Conservation (phyloP, 2,888 invertebrate genomes). For the Thymelicus sylvestris region DNA sequence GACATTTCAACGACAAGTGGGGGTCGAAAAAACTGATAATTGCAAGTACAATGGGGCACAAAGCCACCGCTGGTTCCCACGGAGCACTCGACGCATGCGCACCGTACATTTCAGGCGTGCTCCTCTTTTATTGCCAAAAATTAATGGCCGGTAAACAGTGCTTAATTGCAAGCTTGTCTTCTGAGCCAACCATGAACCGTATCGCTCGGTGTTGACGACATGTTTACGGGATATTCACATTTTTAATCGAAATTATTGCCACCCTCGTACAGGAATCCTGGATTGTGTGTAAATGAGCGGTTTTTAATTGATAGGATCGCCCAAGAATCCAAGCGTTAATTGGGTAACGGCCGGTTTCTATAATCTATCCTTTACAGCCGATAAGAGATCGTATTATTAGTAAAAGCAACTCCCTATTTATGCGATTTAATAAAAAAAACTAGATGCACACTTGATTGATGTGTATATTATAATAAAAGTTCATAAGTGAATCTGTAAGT, state of each 20-base stretch:
- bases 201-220: slow-evolving; percentile 13
- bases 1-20: slow-evolving; percentile 78
- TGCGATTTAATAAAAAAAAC: too few species aligned
- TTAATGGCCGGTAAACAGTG: slow-evolving; percentile 82
- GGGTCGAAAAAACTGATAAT: slow-evolving; percentile 76
- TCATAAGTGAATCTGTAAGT: too few species aligned
- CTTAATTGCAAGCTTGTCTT: slow-evolving; percentile 79
- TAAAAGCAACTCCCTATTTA: too few species aligned
- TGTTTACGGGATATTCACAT: slow-evolving; percentile 15
- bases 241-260: slow-evolving; percentile 13
- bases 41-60: slow-evolving; percentile 79
- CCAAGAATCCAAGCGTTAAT: too few species aligned
- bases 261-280: not conserved
- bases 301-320: not conserved
- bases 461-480: too few species aligned
- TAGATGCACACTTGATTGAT: too few species aligned
- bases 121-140: slow-evolving; percentile 84
- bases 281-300: not conserved
- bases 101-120: slow-evolving; percentile 78
- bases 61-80: slow-evolving; percentile 81
- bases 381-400: too few species aligned
- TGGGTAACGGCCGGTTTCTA: too few species aligned
- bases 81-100: slow-evolving; percentile 72
- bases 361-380: too few species aligned
- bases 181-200: slow-evolving; percentile 54